These are phyloP conservation scores for Scaptomyza cyrtandrae DNA, from an alignment of 2,888 invertebrate genomes.

Conservation along the genomic window DNA sequence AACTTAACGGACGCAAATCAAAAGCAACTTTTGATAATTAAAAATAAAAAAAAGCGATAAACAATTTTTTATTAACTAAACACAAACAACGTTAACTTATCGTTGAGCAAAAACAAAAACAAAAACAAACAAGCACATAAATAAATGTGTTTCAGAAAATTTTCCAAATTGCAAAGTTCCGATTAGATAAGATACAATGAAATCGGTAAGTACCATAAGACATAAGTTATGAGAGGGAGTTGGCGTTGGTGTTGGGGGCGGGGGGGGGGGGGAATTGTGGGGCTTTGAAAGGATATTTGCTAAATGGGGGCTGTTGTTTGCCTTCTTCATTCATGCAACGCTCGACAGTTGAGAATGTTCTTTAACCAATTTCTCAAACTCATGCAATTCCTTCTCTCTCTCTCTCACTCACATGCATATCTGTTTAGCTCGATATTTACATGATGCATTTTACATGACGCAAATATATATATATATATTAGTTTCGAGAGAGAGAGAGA, in stretches of 20 bases:
- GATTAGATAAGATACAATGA: slow-evolving; percentile 52
- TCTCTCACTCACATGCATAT: not conserved
- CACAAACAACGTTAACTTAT: not conserved
- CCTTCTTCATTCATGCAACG: slow-evolving; percentile 68
- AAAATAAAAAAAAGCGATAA: too few relatives aligned
- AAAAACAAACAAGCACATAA: not conserved
- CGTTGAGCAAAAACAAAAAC: not conserved
- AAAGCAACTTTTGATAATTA: not conserved
- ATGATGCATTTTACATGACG: slow-evolving; percentile 21
- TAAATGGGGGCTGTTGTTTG: slow-evolving; percentile 12
- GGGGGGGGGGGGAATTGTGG: too few relatives aligned
- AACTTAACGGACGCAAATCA: slow-evolving; percentile 34
- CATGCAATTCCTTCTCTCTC: slow-evolving; percentile 33
- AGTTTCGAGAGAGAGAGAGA: too few relatives aligned
- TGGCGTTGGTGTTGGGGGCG: too few relatives aligned
- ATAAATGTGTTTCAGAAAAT: not conserved
- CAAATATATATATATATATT: not conserved
- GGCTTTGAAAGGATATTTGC: slow-evolving; percentile 45
- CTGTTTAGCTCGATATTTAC: slow-evolving; percentile 2
- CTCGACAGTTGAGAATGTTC: not conserved
- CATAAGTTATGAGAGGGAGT: not conserved
- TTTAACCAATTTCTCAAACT: slow-evolving; percentile 41
- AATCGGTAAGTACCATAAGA: slow-evolving; percentile 50
- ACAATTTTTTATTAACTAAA: too few relatives aligned
- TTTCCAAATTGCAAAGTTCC: not conserved